These are phyloP conservation scores for Lagenorhynchus albirostris DNA, from an alignment of 2,113 vertebrate genomes.

Conservation along the genomic window DNA sequence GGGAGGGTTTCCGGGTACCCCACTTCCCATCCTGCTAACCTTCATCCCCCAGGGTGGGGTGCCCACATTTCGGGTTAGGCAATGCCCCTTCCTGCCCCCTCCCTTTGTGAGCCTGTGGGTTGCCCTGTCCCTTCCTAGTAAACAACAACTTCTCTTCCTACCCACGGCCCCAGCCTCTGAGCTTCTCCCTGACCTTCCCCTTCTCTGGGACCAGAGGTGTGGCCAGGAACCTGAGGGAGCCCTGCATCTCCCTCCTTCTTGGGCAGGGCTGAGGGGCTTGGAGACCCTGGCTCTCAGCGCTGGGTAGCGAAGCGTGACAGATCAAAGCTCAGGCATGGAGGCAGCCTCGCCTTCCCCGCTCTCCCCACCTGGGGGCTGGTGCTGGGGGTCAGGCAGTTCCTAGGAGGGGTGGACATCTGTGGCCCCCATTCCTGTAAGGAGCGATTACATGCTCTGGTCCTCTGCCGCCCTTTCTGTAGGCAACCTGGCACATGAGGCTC, in stretches of 20 bases:
- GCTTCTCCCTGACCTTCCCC: neutral
- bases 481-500: neutral
- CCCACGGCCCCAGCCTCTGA: neutral
- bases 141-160: slow-evolving; percentile 27
- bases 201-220: neutral
- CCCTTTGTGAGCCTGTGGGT: neutral
- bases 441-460: neutral
- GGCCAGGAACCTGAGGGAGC: neutral
- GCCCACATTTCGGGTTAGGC: slow-evolving; percentile 66
- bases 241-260: neutral
- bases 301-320: neutral
- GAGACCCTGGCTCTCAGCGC: neutral
- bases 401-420: neutral
- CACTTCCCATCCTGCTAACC: slow-evolving; percentile 56
- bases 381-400: neutral
- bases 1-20: slow-evolving; percentile 45
- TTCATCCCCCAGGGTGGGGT: slow-evolving; percentile 59
- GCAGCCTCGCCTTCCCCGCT: neutral
- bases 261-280: neutral
- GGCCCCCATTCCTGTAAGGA: neutral
- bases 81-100: slow-evolving; percentile 59
- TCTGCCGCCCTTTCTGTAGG: neutral
- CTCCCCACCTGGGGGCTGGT: neutral
- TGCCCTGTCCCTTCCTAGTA: slow-evolving; percentile 21
- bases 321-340: neutral